Percentiles rank a stretch among this genome's conserved stretches.
Evolutionary conservation across 2,113 vertebrate species (phyloP).

Genomic region (Thunnus maccoyii): DNA sequence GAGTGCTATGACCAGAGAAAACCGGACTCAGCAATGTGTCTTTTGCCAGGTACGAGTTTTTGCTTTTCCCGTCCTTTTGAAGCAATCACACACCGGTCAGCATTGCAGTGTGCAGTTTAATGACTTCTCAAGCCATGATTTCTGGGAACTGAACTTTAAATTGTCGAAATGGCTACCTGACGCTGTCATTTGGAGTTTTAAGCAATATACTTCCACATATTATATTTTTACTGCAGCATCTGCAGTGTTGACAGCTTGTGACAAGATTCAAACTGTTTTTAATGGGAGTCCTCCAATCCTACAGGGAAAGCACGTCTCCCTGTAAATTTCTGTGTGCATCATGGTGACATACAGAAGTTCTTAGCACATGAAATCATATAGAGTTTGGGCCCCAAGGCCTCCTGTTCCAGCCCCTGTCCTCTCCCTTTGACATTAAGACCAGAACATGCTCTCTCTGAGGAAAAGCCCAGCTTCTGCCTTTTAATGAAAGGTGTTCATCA

Average conservation of each 20-base stretch:
- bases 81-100: neutral
- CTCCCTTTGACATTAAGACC: slow-evolving; percentile 65
- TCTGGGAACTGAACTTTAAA: slow-evolving; percentile 30
- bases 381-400: slow-evolving; percentile 30
- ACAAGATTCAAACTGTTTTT: slow-evolving; percentile 23
- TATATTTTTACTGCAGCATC: slow-evolving; percentile 35
- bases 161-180: slow-evolving; percentile 20
- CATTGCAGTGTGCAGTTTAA: slow-evolving; percentile 21
- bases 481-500: slow-evolving; percentile 85
- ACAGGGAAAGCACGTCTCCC: slow-evolving; percentile 2
- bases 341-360: slow-evolving; percentile 34
- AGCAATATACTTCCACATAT: slow-evolving; percentile 17
- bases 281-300: slow-evolving; percentile 3
- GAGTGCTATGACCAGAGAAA: slow-evolving; percentile 7
- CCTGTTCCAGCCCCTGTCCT: slow-evolving; percentile 10
- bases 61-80: slow-evolving; percentile 12
- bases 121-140: slow-evolving; percentile 13
- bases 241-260: slow-evolving; percentile 32
- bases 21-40: slow-evolving; percentile 12
- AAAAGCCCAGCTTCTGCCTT: slow-evolving; percentile 62
- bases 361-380: slow-evolving; percentile 43
- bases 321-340: slow-evolving; percentile 46
- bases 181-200: slow-evolving; percentile 15
- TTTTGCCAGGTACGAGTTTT: slow-evolving; percentile 10
- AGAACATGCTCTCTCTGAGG: slow-evolving; percentile 59